Evolutionary conservation across 2,888 invertebrate genomes (phyloP), one percentile per base, ranked within the genome.

Genomic region (Macroteleia sp.): DNA sequence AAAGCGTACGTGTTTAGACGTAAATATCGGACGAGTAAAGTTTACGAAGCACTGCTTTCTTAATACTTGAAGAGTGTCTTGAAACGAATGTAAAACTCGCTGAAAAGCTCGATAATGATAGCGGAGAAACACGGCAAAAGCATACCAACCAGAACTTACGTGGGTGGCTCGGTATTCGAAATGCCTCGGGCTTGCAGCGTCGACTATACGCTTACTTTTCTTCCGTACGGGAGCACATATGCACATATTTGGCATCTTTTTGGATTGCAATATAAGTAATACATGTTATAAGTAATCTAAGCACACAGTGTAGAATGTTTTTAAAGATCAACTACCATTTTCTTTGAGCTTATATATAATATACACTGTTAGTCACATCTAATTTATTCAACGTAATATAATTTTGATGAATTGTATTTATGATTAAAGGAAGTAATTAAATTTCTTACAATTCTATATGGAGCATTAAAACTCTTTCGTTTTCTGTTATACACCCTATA

Each of bases 81-180:
- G 86, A 83, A 86, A 85, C 82, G 84, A 84, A 87, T 86, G 87
- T 86, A 82, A 86, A 87, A 84, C 85, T 84, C 83, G 86, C 78
- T 86, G 88, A 88, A 88, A 88, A 89, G 87, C 84, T 86, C 80
- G 86, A 84, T 85, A 83, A 83, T 86, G 87, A 87, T 89, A 88
- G 83, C 82, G 80, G 57, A 78, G 82, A 61, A 84, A 82, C 79
- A 81, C 71, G 80, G 81, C 77, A 81, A 71, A 82, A 80, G 81
- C 81, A 82, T 82, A 82, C 80, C 79, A 74, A 74, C 64, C 75
- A 57, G 59, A 78, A 83, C 84, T 83, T 82, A 82, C 81, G 80
- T 73, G 54, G 74, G 74, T 77, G 71, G 74, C 66, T 79, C 61
- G 73, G 70, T 77, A 80, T 77, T 77, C 48, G 67, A 75, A 77